Base-by-base conservation (phyloP, 2,797 vertebrate species). In the Mus caroli region DNA sequence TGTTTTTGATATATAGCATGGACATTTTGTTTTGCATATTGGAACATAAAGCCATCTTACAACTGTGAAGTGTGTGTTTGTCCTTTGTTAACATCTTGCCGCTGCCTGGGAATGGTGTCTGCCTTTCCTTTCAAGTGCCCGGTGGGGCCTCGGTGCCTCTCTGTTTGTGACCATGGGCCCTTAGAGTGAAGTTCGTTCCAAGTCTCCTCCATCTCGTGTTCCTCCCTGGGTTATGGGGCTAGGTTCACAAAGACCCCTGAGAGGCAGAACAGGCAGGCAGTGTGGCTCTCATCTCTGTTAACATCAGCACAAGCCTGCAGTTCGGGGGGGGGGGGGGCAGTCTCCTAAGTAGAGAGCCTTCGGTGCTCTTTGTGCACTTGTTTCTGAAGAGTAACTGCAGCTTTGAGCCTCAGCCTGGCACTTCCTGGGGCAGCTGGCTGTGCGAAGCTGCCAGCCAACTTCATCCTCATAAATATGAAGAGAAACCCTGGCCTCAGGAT, bases 1-100 rank as follows among this genome's bases (percentile, higher is more conserved):
- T 97, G 97, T 98, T 98, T 98, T 97, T 98, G 97, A 98, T 98
- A 98, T 98, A 97, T 98, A 98, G 98, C 98, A 98, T 98, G 98
- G 98, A 98, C 96, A 76, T 98, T 98, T 98, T 98, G 98, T 97
- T 98, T 98, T 98, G 97, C 97, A 77, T 99, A 98, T 98, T 93
- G 94, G 97, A 98, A 98, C 98, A 98, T 98, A 99, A 98, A 99
- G 96, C 96, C 97, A 98, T 98, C 98, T 98, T 98, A 98, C 97
- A 98, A 95, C 98, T 96, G 97, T 93, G 94, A 98, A 97, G 91
- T 94, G 98, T 98, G 98, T 98, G 98, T 97, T 64, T 98, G 96
- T 96, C 86, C 98, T 98, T 99, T 98, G 98, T 96, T 98, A 90
- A 43, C 97, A 0, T 0, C 96, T 96, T 80, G 95, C 97, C 91